Evolutionary conservation across 2,888 invertebrate species (phyloP).

Genomic region (Nomada ferruginata): DNA sequence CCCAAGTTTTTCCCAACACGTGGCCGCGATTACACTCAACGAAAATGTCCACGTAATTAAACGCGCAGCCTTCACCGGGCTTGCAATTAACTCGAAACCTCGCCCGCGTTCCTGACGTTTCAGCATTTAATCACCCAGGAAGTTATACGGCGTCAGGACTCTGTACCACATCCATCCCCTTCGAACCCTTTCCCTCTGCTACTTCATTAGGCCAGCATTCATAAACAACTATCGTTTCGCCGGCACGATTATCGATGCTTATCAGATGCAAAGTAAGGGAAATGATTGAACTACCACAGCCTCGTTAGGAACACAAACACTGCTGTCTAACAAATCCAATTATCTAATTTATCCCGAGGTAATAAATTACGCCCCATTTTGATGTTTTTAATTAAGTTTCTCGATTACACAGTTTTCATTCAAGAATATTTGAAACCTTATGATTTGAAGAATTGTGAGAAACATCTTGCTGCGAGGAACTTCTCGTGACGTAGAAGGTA

Average conservation of each 20-base stretch:
- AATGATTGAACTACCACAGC: conserved; percentile 39
- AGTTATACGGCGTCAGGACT: conserved; percentile 65
- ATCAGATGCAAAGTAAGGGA: conserved; percentile 35
- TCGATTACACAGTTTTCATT: not conserved
- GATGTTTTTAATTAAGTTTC: conserved; percentile 6
- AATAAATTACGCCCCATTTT: not conserved
- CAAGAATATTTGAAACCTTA: not conserved
- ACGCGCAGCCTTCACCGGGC: conserved; percentile 40
- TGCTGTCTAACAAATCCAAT: conserved; percentile 32
- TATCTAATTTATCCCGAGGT: conserved; percentile 25
- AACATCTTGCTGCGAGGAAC: conserved; percentile 4
- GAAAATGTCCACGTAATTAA: conserved; percentile 61
- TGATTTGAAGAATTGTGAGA: not conserved
- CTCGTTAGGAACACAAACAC: conserved; percentile 21
- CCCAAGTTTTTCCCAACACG: conserved; percentile 36
- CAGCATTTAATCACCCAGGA: conserved; percentile 71
- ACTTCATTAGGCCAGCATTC: conserved; percentile 66
- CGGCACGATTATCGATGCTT: conserved; percentile 46
- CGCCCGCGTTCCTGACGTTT: conserved; percentile 68
- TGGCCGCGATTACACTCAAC: conserved; percentile 45
- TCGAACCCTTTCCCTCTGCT: conserved; percentile 7
- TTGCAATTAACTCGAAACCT: conserved; percentile 71
- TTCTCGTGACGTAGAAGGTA: not conserved
- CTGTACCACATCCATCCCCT: conserved; percentile 56
- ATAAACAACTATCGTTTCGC: conserved; percentile 61